Evolutionary conservation across 2,888 invertebrate genomes (phyloP).

Genomic region (Prionchulus punctatus): DNA sequence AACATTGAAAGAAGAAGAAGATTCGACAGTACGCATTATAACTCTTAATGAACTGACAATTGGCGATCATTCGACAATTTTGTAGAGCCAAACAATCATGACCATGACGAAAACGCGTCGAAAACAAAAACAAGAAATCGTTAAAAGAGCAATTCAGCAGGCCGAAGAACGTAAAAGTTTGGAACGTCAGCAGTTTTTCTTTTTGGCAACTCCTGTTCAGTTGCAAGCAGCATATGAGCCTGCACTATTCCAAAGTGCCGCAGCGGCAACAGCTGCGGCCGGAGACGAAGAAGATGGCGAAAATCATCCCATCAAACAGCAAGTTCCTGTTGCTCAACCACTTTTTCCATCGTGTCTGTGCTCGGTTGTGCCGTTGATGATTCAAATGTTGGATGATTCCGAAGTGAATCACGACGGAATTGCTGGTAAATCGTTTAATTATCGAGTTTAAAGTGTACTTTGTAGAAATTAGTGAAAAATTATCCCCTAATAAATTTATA

Average conservation of each 20-base stretch:
- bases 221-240: constrained; percentile 91
- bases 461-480: neutral
- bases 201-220: constrained; percentile 83
- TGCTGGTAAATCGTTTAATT: constrained; percentile 3
- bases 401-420: constrained; percentile 83
- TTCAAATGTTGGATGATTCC: constrained; percentile 81
- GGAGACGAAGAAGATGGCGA: constrained; percentile 20
- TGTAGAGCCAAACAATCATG: constrained; percentile 43
- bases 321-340: constrained; percentile 71
- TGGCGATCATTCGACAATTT: neutral
- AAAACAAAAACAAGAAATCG: constrained; percentile 95
- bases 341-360: constrained; percentile 92
- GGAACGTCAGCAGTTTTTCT: constrained; percentile 55
- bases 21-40: constrained; percentile 30
- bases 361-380: constrained; percentile 82
- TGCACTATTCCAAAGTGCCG: constrained; percentile 51
- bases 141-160: constrained; percentile 79
- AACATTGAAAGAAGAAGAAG: constrained; percentile 84
- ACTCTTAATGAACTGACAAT: neutral
- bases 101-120: constrained; percentile 96
- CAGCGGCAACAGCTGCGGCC: neutral
- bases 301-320: constrained; percentile 37
- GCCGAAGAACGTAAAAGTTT: constrained; percentile 62
- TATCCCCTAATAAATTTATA: neutral
- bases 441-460: neutral